phyloP scores from a whole-genome alignment of 2,888 invertebrate genomes.

The Leptopilina myrica region DNA sequence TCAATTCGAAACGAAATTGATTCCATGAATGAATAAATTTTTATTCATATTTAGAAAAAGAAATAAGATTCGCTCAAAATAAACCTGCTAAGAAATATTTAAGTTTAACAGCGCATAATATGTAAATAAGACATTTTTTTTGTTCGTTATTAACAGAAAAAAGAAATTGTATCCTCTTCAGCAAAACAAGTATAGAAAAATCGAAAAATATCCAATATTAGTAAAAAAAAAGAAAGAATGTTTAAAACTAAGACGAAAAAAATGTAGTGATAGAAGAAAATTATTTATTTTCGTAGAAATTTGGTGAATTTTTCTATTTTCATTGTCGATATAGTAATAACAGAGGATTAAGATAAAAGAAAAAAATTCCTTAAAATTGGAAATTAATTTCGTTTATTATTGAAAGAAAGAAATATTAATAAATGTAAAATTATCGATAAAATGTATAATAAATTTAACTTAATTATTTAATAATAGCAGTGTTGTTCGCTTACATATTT shows the following conservation, averaged over 20 bases:
- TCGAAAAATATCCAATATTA: too few relatives aligned
- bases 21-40: background rate
- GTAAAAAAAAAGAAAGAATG: too few relatives aligned
- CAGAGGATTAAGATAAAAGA: too few relatives aligned
- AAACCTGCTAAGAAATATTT: background rate
- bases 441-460: slow-evolving; percentile 20
- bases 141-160: background rate
- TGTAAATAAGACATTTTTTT: slow-evolving; percentile 25
- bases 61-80: slow-evolving; percentile 13
- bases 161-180: too few relatives aligned
- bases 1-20: slow-evolving; percentile 70
- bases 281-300: too few relatives aligned
- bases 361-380: background rate
- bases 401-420: background rate
- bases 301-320: too few relatives aligned
- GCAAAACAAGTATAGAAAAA: too few relatives aligned
- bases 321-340: too few relatives aligned
- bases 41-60: background rate
- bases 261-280: too few relatives aligned
- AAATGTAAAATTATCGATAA: background rate
- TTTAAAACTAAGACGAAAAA: too few relatives aligned
- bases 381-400: background rate
- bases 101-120: background rate
- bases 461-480: slow-evolving; percentile 5
- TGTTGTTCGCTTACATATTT: background rate